Evolutionary conservation across 2,888 invertebrate species (phyloP), one percentile per base, ranked within the genome.

Genomic region (Apodemia mormo): DNA sequence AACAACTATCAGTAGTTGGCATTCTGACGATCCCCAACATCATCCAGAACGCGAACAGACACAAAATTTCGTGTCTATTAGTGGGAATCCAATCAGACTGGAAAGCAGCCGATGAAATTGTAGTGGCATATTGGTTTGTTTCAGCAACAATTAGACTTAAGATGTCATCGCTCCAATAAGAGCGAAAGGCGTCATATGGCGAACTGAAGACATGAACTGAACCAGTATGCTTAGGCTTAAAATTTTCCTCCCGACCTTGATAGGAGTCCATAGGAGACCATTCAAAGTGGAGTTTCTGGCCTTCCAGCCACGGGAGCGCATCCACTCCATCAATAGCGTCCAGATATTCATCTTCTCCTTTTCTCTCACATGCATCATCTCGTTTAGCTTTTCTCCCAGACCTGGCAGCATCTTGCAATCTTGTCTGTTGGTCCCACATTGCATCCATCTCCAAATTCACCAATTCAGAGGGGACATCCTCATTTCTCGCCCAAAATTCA

Each of bases 171-270:
- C 45, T 45, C 45, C 12, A 45, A 45, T 45, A 45, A 12, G 12
- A 67, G 12, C 68, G 72, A 58, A 75, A 72, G 14, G 74, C 52
- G 6, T 71, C 68, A 73, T 73, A 73, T n/a, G 40, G 8, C 7
- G 40, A 40, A 8, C 8, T 40, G 1, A 40, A 40, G 40, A 40
- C 7, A 7, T 40, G 40, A 40, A 40, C 40, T 40, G 40, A 40
- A 40, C 40, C 40, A 40, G 40, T 40, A 40, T 8, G 40, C 40
- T 40, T 8, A 8, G 40, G 40, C 40, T 40, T 40, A 40, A 40
- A 40, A 40, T 8, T 40, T 40, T 40, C 40, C 40, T 40, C 40
- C 8, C 2, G 8, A 40, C 40, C 40, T 8, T 40, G 8, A 40
- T 8, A 40, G 40, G 40, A 40, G 1, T 40, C 40, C 40, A 40